Percentiles rank a stretch among this genome's conserved stretches.
Conservation (phyloP, 2,888 invertebrate species). For the Oligia strigilis region DNA sequence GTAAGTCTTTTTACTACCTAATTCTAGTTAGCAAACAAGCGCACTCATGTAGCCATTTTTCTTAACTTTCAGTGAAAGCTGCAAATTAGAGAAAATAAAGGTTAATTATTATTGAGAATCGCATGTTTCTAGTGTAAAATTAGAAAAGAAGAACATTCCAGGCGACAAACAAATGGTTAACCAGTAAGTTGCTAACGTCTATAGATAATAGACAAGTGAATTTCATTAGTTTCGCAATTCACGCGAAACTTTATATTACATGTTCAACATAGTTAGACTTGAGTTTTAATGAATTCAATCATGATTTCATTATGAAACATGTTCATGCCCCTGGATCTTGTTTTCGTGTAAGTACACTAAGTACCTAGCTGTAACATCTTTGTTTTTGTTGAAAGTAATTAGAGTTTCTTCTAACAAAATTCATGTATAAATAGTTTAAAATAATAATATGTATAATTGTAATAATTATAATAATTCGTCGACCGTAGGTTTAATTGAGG, state of each 20-base stretch:
- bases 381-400: conserved; percentile 19
- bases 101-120: background rate
- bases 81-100: background rate
- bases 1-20: background rate
- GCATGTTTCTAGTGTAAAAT: background rate
- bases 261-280: conserved; percentile 14
- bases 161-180: conserved; percentile 3
- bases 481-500: no score
- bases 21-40: background rate
- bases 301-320: conserved; percentile 8
- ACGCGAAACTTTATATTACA: conserved; percentile 22
- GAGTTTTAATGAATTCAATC: conserved; percentile 30
- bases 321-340: conserved; percentile 1
- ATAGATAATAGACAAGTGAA: conserved; percentile 18
- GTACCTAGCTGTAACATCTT: conserved; percentile 6
- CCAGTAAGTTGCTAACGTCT: background rate
- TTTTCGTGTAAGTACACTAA: background rate
- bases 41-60: background rate
- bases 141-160: conserved; percentile 11
- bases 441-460: no score
- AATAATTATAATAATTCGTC: no score
- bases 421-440: background rate
- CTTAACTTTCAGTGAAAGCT: background rate
- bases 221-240: conserved; percentile 18
- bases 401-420: conserved; percentile 12